Evolutionary conservation across 2,113 vertebrate genomes (phyloP).

Genomic region (Mola mola): DNA sequence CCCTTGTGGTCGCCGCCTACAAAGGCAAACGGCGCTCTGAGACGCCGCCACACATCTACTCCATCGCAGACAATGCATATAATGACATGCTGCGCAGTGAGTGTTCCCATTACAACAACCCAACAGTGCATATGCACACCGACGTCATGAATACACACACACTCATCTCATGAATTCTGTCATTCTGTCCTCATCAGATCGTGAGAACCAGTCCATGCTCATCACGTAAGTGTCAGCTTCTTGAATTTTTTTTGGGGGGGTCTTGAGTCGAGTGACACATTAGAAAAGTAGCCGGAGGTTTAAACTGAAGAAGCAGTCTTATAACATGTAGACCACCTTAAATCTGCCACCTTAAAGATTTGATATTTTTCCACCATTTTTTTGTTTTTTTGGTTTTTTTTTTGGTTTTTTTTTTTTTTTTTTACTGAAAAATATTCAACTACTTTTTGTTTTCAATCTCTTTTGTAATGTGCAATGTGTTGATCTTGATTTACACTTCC

Average conservation of each 20-base stretch:
- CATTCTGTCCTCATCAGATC: constrained; percentile 82
- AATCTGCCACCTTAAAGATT: constrained; percentile 13
- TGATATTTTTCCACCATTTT: constrained; percentile 10
- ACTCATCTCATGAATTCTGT: too few relatives aligned
- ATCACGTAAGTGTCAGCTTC: constrained; percentile 89
- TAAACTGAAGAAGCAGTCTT: background rate
- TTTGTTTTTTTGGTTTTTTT: too few relatives aligned
- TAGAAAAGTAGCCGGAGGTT: too few relatives aligned
- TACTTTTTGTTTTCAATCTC: constrained; percentile 19
- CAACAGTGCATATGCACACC: background rate
- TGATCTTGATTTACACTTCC: constrained; percentile 12
- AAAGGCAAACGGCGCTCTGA: constrained; percentile 91
- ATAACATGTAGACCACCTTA: constrained; percentile 7
- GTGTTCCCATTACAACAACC: constrained; percentile 37
- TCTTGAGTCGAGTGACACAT: too few relatives aligned
- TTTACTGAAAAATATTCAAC: constrained; percentile 14
- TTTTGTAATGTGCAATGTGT: constrained; percentile 27
- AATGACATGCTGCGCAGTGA: constrained; percentile 95
- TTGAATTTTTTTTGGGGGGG: background rate
- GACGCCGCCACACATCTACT: constrained; percentile 90
- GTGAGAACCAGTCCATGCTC: constrained; percentile 97
- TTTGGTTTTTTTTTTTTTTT: constrained; percentile 2
- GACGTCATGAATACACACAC: background rate
- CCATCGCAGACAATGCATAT: constrained; percentile 92
- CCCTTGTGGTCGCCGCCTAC: constrained; percentile 88